Percentiles rank a stretch among this genome's conserved stretches.
Evolutionary conservation across 2,113 vertebrate genomes (phyloP).

Genomic region (Talpa occidentalis): DNA sequence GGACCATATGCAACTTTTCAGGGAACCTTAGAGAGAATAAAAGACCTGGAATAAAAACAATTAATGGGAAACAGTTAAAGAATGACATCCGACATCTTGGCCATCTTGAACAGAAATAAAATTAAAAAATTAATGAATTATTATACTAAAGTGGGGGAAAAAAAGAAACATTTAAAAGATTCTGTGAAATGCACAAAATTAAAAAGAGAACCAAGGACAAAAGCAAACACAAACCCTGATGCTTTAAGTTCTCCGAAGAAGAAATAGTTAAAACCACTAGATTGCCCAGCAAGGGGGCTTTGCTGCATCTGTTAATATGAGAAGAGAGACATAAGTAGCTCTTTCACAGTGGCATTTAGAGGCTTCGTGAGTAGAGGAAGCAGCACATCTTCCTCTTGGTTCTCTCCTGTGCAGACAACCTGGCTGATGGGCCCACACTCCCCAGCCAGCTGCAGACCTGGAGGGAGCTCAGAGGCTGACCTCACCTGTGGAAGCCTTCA

Average conservation of each 20-base stretch:
- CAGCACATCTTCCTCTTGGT: neutral
- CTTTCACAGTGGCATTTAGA: neutral
- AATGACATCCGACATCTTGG: neutral
- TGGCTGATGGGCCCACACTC: neutral
- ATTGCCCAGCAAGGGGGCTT: neutral
- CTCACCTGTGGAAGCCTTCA: constrained; percentile 93
- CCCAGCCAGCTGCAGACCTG: neutral
- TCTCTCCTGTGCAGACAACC: neutral
- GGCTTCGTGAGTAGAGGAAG: neutral
- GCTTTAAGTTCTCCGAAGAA: neutral
- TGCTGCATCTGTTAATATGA: neutral
- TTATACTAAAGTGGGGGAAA: neutral
- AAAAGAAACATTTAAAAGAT: neutral
- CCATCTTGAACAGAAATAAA: constrained; percentile 56
- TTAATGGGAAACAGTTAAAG: constrained; percentile 26
- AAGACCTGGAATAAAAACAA: constrained; percentile 76
- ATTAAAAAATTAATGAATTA: neutral
- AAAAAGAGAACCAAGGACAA: neutral
- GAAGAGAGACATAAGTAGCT: neutral
- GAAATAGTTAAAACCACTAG: neutral
- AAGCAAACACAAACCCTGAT: neutral
- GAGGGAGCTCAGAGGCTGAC: constrained; percentile 55
- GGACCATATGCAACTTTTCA: neutral
- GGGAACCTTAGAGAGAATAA: neutral
- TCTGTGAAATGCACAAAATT: neutral